Conservation (phyloP, 2,797 vertebrate genomes). For the Champsocephalus esox region DNA sequence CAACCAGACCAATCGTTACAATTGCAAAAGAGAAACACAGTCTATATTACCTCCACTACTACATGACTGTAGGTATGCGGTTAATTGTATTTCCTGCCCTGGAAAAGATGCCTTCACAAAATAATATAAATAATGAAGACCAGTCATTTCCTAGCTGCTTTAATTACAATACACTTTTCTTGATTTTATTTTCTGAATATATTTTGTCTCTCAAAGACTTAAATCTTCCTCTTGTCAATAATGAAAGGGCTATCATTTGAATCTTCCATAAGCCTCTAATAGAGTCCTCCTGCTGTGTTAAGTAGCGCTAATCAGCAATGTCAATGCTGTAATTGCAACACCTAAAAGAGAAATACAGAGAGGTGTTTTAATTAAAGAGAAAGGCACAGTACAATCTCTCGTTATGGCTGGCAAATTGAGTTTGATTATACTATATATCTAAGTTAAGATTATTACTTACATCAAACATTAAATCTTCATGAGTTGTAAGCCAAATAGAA, state of each 20-base stretch:
- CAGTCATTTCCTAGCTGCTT: background rate
- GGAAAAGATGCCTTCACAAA: background rate
- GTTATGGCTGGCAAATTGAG: constrained; percentile 37
- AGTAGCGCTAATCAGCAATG: constrained; percentile 63
- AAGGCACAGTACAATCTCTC: constrained; percentile 38
- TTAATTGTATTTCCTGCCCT: constrained; percentile 1
- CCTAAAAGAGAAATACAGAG: constrained; percentile 61
- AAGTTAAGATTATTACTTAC: constrained; percentile 12
- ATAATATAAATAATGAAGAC: background rate
- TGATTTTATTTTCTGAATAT: background rate
- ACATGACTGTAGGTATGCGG: background rate
- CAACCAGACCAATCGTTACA: background rate
- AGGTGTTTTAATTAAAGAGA: constrained; percentile 62
- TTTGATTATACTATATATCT: constrained; percentile 39
- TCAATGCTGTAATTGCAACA: constrained; percentile 62
- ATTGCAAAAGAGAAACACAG: too few relatives aligned
- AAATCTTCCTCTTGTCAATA: constrained; percentile 36
- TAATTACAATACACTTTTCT: background rate
- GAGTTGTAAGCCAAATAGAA: background rate
- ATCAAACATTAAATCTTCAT: background rate
- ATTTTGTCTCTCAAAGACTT: constrained; percentile 18
- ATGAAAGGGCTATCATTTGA: constrained; percentile 46
- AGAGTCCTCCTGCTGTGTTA: constrained; percentile 55
- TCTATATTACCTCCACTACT: background rate
- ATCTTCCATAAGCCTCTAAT: constrained; percentile 33